phyloP scores from a whole-genome alignment of 1,140 invertebrate species.

The Cylas formicarius region DNA sequence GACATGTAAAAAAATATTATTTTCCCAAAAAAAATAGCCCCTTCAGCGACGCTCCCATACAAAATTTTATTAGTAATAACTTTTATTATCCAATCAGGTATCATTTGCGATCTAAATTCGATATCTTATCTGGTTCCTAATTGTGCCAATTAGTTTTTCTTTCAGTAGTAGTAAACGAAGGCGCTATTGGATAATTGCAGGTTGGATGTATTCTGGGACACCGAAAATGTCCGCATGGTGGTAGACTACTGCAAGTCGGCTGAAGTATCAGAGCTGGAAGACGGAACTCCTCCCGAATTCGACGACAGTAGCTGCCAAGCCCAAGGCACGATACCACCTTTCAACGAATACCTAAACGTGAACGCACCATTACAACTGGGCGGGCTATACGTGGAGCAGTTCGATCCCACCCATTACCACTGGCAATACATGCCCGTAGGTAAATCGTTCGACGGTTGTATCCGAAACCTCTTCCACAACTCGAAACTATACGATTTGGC shows the following conservation, averaged over 20 bases:
- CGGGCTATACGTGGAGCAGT: constrained; percentile 78
- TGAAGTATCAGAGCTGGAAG: constrained; percentile 77
- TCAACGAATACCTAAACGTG: constrained; percentile 95
- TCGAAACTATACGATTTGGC: constrained; percentile 91
- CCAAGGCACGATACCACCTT: constrained; percentile 79
- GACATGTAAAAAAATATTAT: too few relatives aligned
- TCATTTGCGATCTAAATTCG: too few relatives aligned
- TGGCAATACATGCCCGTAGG: constrained; percentile 81
- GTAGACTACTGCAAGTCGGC: constrained; percentile 88
- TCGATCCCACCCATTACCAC: constrained; percentile 76
- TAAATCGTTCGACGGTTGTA: constrained; percentile 90
- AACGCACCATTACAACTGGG: constrained; percentile 92
- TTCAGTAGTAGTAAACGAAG: too few relatives aligned
- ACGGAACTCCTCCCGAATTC: constrained; percentile 77
- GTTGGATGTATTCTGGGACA: constrained; percentile 91
- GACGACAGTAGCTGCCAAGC: constrained; percentile 85
- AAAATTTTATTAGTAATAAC: too few relatives aligned
- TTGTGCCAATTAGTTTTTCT: too few relatives aligned
- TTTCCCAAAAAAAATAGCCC: too few relatives aligned
- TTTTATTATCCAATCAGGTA: too few relatives aligned
- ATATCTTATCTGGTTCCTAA: too few relatives aligned
- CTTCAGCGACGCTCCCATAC: too few relatives aligned
- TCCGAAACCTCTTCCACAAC: constrained; percentile 91
- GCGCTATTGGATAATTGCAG: too few relatives aligned
- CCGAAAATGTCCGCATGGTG: constrained; percentile 83